A percentile compares a stretch with the other conserved stretches of the same genome.
phyloP scores from a whole-genome alignment of 2,888 invertebrate species.

The Oscheius myriophilus region DNA sequence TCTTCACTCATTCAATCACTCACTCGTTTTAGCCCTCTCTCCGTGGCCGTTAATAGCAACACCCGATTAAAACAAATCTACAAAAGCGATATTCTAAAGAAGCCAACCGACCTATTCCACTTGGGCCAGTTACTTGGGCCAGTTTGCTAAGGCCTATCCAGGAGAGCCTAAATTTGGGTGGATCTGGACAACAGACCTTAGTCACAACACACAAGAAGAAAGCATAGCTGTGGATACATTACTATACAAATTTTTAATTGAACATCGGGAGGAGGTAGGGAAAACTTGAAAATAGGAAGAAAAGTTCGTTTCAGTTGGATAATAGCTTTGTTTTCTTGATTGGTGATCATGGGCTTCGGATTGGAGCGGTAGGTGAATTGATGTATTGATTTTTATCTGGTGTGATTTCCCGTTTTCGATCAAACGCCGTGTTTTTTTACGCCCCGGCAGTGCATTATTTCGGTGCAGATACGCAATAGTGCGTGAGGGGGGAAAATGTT shows the following conservation, averaged over 20 bases:
- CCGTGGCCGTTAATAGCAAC: no score
- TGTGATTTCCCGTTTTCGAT: no score
- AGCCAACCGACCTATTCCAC: background rate
- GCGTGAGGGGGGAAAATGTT: no score
- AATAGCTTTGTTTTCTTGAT: background rate
- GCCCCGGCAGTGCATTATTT: no score
- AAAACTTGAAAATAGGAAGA: background rate
- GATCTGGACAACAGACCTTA: background rate
- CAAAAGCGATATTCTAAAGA: no score
- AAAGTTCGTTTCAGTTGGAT: background rate
- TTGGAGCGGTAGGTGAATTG: background rate
- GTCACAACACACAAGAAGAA: background rate
- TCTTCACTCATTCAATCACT: no score
- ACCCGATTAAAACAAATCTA: no score
- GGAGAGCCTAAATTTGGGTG: background rate
- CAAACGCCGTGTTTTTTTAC: no score
- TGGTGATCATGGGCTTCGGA: background rate
- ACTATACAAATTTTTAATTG: background rate
- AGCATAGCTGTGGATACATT: background rate
- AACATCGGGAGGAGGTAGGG: background rate
- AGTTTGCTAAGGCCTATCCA: slow-evolving; percentile 1
- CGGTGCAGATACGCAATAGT: no score
- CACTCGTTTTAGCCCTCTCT: no score
- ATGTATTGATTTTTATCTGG: no score
- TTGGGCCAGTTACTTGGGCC: background rate